Evolutionary conservation across 1,140 invertebrate species (phyloP), one percentile per base, ranked within the genome.

Genomic region (Globodera ellingtonae): DNA sequence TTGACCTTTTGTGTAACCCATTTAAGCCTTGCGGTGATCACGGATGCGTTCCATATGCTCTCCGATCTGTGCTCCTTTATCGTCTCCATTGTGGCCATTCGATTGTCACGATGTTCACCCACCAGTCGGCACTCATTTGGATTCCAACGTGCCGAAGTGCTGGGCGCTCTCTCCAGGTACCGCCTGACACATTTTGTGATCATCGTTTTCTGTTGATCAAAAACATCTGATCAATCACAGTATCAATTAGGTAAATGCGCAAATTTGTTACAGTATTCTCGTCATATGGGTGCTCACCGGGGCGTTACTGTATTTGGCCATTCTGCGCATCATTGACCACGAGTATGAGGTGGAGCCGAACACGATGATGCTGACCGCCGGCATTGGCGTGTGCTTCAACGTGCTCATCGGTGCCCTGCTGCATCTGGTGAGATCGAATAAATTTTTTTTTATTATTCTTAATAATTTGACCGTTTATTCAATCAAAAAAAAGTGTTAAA

Each of bases 281-380:
- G 91, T 98, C 86, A 96, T 98, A 87, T 98, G 96, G 96, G 93
- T 98, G 52, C 94, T 99, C n/a, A 99, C 97, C 0, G 96, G 94
- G 9, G 92, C 98, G 24, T 91, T 99, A 52, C 93, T 98, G 8
- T 98, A 96, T 90, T 91, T 98, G 89, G 97, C 96, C 2, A 92
- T 97, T 5, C 91, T 94, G 88, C 91, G 97, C 77, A 92, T 98
- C 67, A 92, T 97, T 9, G 92, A 93, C 75, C 91, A 93, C 81
- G 90, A 94, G 83, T 98, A 94, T 89, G 93, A 95, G 87, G 93
- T 98, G 44, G 92, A 98, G 87, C 93, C 94, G 4, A 62, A 74
- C 66, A 83, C 79, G 80, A 99, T 98, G 97, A 89, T 98, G 67
- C 95, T 98, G 85, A 97, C 95, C 1, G 95, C 96, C 10, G 94